phyloP scores from a whole-genome alignment of 1,140 invertebrate genomes.

The Papilio helenus region DNA sequence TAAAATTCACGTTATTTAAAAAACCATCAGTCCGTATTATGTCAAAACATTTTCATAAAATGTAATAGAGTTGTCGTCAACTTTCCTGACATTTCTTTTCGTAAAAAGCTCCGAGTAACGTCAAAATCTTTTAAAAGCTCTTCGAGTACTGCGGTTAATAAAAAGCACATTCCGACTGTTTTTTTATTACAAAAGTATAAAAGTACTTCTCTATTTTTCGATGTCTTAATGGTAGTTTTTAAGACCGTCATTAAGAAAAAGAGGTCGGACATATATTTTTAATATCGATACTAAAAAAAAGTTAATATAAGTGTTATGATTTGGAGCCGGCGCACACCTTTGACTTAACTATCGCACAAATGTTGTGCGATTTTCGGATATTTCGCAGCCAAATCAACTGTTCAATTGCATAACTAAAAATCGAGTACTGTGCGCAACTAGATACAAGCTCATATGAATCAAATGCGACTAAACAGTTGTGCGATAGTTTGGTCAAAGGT shows the following conservation, averaged over 20 bases:
- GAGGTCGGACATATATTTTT: constrained; percentile 10
- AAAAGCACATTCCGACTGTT: constrained; percentile 19
- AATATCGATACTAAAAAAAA: constrained; percentile 9
- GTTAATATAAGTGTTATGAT: too few relatives aligned
- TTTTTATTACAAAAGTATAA: constrained; percentile 28
- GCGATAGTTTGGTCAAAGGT: too few relatives aligned
- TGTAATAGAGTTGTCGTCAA: constrained; percentile 4
- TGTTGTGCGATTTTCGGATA: too few relatives aligned
- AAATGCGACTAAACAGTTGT: too few relatives aligned
- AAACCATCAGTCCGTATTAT: background rate
- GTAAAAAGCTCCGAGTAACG: constrained; percentile 7
- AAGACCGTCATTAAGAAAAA: constrained; percentile 7
- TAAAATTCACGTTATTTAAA: background rate
- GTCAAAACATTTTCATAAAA: constrained; percentile 25
- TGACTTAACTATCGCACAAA: too few relatives aligned
- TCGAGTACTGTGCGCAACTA: too few relatives aligned
- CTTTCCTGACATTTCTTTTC: constrained; percentile 18
- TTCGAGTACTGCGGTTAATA: constrained; percentile 17
- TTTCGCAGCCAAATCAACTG: too few relatives aligned
- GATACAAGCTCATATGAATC: too few relatives aligned
- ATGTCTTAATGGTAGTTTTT: constrained; percentile 18
- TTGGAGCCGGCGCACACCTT: too few relatives aligned
- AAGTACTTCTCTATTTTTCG: constrained; percentile 25
- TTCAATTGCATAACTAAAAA: too few relatives aligned
- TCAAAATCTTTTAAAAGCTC: constrained; percentile 27